Evolutionary conservation across 2,113 vertebrate species (phyloP).

Genomic region (Saiga tatarica): DNA sequence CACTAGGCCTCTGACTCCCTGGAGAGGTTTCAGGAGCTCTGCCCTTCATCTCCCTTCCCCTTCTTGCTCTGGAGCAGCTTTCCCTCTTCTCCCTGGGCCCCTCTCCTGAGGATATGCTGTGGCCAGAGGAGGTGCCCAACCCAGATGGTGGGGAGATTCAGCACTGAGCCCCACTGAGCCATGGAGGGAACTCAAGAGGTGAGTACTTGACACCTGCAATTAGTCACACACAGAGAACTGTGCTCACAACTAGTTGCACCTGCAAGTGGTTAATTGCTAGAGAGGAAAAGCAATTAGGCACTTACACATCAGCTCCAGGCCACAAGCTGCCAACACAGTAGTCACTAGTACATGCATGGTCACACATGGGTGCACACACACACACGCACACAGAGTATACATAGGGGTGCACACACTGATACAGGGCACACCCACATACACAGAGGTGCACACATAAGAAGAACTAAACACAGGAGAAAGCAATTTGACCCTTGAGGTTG

Average conservation of each 20-base stretch:
- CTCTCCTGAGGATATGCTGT: not conserved
- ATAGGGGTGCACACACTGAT: not conserved
- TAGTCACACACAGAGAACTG: conserved; percentile 66
- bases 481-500: not conserved
- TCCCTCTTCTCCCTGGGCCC: not conserved
- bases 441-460: not conserved
- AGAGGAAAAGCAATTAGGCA: conserved; percentile 72
- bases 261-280: conserved; percentile 72
- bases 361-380: accelerated
- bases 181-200: conserved; percentile 61
- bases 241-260: conserved; percentile 71
- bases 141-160: conserved; percentile 45
- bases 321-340: conserved; percentile 22
- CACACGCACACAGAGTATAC: not conserved
- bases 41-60: not conserved
- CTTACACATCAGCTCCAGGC: conserved; percentile 52
- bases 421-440: not conserved
- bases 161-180: conserved; percentile 53
- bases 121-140: not conserved
- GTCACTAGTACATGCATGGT: not conserved
- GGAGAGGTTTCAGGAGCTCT: not conserved
- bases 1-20: not conserved
- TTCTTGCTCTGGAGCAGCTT: not conserved
- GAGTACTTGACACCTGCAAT: conserved; percentile 71
- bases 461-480: not conserved